Evolutionary conservation across 2,797 vertebrate species (phyloP).

Genomic region (Scolopax bukidnonensis): DNA sequence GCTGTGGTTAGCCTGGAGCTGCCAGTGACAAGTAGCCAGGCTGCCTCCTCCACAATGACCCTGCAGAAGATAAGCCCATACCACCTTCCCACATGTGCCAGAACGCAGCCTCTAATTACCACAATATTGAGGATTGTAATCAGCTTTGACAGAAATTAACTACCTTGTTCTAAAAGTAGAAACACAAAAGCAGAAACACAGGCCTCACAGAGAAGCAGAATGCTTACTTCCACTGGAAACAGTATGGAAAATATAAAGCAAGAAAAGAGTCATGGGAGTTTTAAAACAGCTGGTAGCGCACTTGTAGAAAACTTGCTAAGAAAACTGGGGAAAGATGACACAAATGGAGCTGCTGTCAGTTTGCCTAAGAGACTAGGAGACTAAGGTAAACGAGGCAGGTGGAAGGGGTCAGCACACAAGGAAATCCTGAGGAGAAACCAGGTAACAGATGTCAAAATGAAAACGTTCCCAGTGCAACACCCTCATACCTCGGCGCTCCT

Average conservation of each 20-base stretch:
- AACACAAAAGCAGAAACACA: background rate
- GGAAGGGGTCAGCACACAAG: background rate
- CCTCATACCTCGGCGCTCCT: background rate
- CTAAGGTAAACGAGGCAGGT: background rate
- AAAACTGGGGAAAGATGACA: background rate
- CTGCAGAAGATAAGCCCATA: background rate
- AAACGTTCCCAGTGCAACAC: fast-evolving
- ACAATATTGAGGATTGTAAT: background rate
- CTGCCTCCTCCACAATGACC: background rate
- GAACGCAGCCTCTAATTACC: background rate
- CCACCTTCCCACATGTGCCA: background rate
- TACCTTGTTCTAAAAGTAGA: background rate
- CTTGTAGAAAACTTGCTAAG: too few species aligned
- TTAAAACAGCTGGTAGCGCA: fast-evolving
- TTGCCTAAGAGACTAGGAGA: background rate
- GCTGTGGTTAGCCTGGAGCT: background rate
- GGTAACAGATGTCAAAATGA: fast-evolving
- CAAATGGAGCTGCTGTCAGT: fast-evolving
- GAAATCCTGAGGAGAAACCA: background rate
- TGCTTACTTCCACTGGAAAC: background rate
- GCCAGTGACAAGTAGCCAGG: background rate
- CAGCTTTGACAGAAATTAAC: background rate
- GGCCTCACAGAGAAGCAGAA: background rate
- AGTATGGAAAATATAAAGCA: background rate
- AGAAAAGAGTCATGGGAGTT: fast-evolving